phyloP scores from a whole-genome alignment of 2,888 invertebrate genomes.

The Tachina grossa region DNA sequence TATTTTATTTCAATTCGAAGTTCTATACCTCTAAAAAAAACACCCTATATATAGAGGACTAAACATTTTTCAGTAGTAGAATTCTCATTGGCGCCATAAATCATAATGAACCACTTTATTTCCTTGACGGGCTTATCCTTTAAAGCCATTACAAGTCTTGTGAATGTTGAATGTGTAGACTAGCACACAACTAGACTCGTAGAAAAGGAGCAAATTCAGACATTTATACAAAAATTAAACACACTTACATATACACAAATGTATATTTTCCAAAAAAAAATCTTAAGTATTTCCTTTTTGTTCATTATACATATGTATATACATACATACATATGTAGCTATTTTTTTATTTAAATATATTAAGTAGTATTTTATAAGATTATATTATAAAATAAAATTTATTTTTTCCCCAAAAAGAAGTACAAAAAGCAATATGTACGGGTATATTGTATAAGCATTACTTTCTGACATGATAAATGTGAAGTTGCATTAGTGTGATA shows the following conservation, averaged over 20 bases:
- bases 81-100: conserved; percentile 66
- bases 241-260: not conserved
- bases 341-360: conserved; percentile 6
- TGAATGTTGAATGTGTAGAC: not conserved
- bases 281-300: conserved; percentile 28
- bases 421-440: not conserved
- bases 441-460: conserved; percentile 33
- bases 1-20: too few relatives aligned
- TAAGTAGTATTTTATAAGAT: conserved; percentile 2
- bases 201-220: conserved; percentile 8
- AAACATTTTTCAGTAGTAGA: conserved; percentile 44
- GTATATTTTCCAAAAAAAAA: not conserved
- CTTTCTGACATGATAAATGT: conserved; percentile 55
- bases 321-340: not conserved
- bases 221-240: conserved; percentile 14
- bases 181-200: not conserved
- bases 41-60: conserved; percentile 4
- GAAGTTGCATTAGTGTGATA: conserved; percentile 46
- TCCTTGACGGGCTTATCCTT: conserved; percentile 64
- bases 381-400: not conserved
- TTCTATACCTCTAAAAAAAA: too few relatives aligned
- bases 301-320: not conserved
- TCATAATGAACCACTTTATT: conserved; percentile 68
- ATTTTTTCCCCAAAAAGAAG: not conserved
- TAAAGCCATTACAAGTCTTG: conserved; percentile 8